phyloP scores from a whole-genome alignment of 2,113 vertebrate species.

The Beaufortia kweichowensis region DNA sequence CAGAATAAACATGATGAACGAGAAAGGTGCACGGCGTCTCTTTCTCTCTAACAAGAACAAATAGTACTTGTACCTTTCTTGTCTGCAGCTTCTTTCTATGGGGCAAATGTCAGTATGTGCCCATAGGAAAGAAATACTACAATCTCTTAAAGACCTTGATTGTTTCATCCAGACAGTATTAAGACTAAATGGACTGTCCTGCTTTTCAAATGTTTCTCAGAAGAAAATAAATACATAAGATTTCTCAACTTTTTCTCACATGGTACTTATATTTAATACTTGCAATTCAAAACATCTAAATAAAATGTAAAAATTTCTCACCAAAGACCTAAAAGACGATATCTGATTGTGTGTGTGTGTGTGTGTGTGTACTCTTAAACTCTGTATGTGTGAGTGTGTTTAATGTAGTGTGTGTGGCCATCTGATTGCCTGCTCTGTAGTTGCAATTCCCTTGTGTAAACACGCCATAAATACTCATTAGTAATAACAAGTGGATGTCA shows the following conservation, averaged over 20 bases:
- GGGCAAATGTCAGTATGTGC: background rate
- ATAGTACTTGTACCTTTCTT: constrained; percentile 38
- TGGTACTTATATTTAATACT: too few relatives aligned
- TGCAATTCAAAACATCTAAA: too few relatives aligned
- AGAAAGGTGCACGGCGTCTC: background rate
- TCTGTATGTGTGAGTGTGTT: constrained; percentile 14
- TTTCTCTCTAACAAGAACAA: constrained; percentile 38
- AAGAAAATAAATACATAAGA: too few relatives aligned
- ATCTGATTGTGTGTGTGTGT: too few relatives aligned
- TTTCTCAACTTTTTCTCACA: too few relatives aligned
- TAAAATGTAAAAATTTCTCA: too few relatives aligned
- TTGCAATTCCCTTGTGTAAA: constrained; percentile 52
- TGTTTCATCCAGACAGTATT: too few relatives aligned
- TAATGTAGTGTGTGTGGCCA: constrained; percentile 26
- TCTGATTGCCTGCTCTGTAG: constrained; percentile 48
- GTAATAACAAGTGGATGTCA: constrained; percentile 35
- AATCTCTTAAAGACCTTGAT: too few relatives aligned
- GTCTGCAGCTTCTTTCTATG: background rate
- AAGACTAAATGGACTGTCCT: too few relatives aligned
- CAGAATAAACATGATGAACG: constrained; percentile 34
- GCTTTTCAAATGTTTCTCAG: too few relatives aligned
- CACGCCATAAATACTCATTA: constrained; percentile 66
- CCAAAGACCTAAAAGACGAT: too few relatives aligned
- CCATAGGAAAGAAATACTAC: background rate
- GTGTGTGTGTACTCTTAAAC: background rate